Evolutionary conservation across 2,113 vertebrate genomes (phyloP), one percentile per base, ranked within the genome.

Genomic region (Pterocles orientalis): DNA sequence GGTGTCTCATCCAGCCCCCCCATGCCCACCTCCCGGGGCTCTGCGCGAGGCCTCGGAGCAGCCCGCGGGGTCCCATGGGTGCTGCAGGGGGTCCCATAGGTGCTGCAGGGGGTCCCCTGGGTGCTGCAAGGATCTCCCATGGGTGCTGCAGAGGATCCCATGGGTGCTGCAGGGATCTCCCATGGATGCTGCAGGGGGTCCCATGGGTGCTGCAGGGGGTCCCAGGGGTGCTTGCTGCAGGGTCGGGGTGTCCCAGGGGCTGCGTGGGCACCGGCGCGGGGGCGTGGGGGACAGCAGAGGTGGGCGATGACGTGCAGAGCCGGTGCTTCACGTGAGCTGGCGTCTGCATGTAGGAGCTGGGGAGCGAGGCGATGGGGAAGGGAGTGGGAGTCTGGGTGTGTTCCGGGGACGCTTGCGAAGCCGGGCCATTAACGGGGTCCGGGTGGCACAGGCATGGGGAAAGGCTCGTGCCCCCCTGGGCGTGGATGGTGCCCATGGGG

Each of bases 291-390:
- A 73, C 89, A 41, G 86, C 6, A 86, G 94, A 77, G 93, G 93
- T 88, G 93, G 95, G 93, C 48, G 45, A n/a, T 92, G 93, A 96
- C 93, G 91, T 11, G 86, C 13, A 29, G 88, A 95, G 93, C 96
- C 10, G n/a, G 91, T 60, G 12, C 71, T 3, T 33, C 39, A 5
- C 31, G 39, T 95, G 95, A 96, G 95, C 95, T 95, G 96, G 93
- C 80, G 83, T 16, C 93, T 91, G 93, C 28, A 21, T 86, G 95
- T 83, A 43, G 96, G 94, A 96, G 96, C 68, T 0, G 34, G 78
- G 85, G 41, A 92, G 65, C 1, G 65, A 57, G 82, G 94, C 34
- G n/a, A 34, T 25, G 65, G 61, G 6, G 6, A 68, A 66, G n/a
- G 62, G 93, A 82, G 96, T 90, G 88, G 91, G 94, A 90, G 96